phyloP scores from a whole-genome alignment of 2,113 vertebrate genomes.

The Stictonetta naevosa region DNA sequence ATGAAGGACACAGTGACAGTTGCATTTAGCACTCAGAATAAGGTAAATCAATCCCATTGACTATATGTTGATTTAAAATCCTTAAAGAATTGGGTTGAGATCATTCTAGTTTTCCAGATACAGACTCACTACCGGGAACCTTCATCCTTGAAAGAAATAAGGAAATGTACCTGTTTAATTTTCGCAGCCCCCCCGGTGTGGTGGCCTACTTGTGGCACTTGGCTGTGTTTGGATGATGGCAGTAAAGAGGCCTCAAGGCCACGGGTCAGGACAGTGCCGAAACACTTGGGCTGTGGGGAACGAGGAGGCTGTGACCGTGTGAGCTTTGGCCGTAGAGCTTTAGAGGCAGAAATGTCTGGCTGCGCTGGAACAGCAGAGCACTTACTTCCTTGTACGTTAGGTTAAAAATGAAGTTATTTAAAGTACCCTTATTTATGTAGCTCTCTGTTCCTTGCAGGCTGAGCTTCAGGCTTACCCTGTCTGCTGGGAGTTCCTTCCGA shows the following conservation, averaged over 20 bases:
- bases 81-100: constrained; percentile 21
- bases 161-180: background rate
- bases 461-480: background rate
- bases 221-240: background rate
- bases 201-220: background rate
- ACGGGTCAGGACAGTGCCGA: background rate
- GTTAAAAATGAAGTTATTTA: background rate
- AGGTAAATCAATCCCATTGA: constrained; percentile 44
- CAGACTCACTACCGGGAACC: background rate
- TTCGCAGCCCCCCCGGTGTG: background rate
- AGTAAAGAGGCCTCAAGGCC: background rate
- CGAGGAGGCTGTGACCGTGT: background rate
- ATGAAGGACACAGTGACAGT: constrained; percentile 34
- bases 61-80: constrained; percentile 41
- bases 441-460: background rate
- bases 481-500: background rate
- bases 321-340: background rate
- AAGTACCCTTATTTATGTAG: background rate
- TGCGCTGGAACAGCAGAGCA: background rate
- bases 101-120: background rate
- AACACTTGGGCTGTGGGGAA: background rate
- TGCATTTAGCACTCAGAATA: constrained; percentile 34
- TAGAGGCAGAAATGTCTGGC: background rate
- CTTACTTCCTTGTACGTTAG: background rate
- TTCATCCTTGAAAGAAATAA: background rate